Percentiles rank a stretch among this genome's conserved stretches.
Conservation (phyloP, 2,888 invertebrate species). For the Zaprionus lineosus region DNA sequence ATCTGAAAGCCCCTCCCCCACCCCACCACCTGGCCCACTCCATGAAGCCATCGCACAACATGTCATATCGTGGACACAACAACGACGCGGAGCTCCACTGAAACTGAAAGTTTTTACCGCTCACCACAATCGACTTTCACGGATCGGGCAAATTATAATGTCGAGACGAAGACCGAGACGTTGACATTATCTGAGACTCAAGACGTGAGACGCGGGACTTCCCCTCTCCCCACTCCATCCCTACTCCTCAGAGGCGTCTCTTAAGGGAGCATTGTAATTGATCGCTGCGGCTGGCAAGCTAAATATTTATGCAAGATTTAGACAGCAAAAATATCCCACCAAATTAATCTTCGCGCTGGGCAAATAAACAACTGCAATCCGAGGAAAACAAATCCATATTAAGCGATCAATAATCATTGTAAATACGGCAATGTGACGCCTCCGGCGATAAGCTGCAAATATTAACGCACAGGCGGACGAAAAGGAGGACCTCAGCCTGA, state of each 20-base stretch:
- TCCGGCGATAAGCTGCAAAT: slow-evolving; percentile 68
- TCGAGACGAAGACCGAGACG: slow-evolving; percentile 42
- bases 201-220: slow-evolving; percentile 6
- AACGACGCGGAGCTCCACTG: slow-evolving; percentile 24
- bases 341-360: slow-evolving; percentile 41
- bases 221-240: no score
- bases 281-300: slow-evolving; percentile 40
- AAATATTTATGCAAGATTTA: slow-evolving; percentile 49
- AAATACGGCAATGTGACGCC: slow-evolving; percentile 75
- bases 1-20: neutral
- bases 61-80: slow-evolving; percentile 33
- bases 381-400: slow-evolving; percentile 62
- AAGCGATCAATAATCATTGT: slow-evolving; percentile 80
- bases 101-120: slow-evolving; percentile 61
- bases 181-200: slow-evolving; percentile 50
- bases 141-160: slow-evolving; percentile 30
- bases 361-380: slow-evolving; percentile 46
- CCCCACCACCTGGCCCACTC: no score
- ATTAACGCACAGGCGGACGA: slow-evolving; percentile 59
- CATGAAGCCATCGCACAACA: no score
- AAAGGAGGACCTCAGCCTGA: neutral
- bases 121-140: slow-evolving; percentile 69
- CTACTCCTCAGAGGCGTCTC: no score
- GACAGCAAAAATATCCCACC: slow-evolving; percentile 41
- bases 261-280: slow-evolving; percentile 44